Evolutionary conservation across 2,888 invertebrate species (phyloP).

Genomic region (Caenorhabditis becei): DNA sequence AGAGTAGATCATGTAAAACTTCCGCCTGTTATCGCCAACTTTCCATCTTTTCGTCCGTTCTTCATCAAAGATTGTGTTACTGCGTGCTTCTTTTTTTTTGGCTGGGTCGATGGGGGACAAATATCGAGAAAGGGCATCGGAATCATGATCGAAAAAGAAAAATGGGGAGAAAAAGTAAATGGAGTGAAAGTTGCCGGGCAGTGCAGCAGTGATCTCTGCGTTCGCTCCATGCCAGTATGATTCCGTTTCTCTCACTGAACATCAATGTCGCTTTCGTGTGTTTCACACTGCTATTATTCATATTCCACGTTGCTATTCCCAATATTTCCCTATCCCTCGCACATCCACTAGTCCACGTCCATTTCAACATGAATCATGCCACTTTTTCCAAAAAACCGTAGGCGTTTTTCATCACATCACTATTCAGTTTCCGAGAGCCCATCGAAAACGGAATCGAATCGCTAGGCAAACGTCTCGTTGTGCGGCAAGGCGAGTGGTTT

Average conservation of each 20-base stretch:
- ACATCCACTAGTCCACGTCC: too few species aligned
- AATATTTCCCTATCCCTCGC: too few species aligned
- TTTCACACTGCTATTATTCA: background rate
- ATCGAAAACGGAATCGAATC: conserved; percentile 19
- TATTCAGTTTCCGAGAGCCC: background rate
- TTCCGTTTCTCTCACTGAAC: background rate
- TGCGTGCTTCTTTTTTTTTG: background rate
- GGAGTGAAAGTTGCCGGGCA: background rate
- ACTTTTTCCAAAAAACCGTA: background rate
- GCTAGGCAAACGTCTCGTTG: conserved; percentile 12
- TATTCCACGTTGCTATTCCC: background rate
- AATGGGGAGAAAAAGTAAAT: background rate
- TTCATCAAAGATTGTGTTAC: conserved; percentile 12
- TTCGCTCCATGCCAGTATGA: background rate
- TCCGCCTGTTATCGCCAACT: conserved; percentile 7
- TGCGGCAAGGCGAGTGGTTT: conserved; percentile 24
- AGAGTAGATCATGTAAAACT: conserved; percentile 6
- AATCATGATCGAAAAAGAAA: background rate
- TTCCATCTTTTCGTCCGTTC: conserved; percentile 7
- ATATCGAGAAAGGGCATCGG: too few species aligned
- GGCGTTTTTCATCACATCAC: conserved; percentile 19
- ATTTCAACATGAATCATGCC: background rate
- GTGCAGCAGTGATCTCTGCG: background rate
- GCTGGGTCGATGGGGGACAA: background rate
- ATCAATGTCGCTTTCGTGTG: too few species aligned